Conservation (phyloP, 2,888 invertebrate species). For the Cantharis rufa region DNA sequence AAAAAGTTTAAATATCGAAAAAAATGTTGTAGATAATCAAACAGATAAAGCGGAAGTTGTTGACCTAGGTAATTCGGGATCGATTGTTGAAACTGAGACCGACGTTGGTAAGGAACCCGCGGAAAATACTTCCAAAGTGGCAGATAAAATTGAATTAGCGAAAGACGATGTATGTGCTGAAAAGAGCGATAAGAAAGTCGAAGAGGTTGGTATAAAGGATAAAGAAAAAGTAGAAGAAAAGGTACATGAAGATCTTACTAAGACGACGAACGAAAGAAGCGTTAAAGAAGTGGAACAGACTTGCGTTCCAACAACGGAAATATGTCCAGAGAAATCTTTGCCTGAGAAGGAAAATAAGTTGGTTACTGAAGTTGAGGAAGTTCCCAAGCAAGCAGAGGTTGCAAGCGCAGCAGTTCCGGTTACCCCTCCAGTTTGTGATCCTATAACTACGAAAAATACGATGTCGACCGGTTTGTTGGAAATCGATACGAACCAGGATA, state of each 20-base stretch:
- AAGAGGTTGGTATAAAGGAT: neutral
- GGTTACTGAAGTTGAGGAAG: neutral
- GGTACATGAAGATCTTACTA: neutral
- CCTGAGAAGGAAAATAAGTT: neutral
- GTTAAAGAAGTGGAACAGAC: neutral
- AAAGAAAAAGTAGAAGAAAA: neutral
- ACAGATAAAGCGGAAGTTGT: neutral
- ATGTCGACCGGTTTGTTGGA: slow-evolving; percentile 9
- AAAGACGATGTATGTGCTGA: neutral
- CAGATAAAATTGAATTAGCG: neutral
- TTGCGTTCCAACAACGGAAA: neutral
- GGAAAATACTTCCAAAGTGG: neutral
- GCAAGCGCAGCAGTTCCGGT: neutral
- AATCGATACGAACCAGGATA: slow-evolving; percentile 8
- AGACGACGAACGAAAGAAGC: neutral
- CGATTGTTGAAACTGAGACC: neutral
- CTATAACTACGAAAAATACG: neutral
- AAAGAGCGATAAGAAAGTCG: neutral
- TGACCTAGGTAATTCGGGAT: neutral
- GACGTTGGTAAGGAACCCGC: neutral
- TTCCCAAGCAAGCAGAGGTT: neutral
- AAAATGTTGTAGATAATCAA: neutral
- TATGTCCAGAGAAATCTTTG: neutral
- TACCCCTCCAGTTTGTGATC: neutral
- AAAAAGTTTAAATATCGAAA: neutral